Base-by-base conservation (phyloP, 2,888 invertebrate genomes). In the Panopea generosa region DNA sequence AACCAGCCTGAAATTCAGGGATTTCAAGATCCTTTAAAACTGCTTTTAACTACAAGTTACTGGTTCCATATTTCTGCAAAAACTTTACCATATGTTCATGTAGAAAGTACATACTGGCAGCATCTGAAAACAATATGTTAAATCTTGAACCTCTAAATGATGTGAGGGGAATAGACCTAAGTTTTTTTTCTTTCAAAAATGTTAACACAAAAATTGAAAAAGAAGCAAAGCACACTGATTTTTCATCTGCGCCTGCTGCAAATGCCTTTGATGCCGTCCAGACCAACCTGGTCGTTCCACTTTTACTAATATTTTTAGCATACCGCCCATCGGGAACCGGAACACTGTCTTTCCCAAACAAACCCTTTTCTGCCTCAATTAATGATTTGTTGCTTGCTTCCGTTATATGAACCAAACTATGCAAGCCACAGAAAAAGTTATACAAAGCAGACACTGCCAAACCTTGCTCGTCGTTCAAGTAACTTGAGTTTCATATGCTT, bases 121-220 rank as follows among this genome's bases (percentile, higher is more conserved):
- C 72, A 73, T 68, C 59, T 11, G 53, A 18, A 45, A 77, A 77
- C 9, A 77, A 27, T 33, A 73, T 65, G 53, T 77, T 73, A 29
- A 72, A 77, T 52, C 62, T 40, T 18, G 65, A 18, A 22, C 68
- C 72, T 45, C 56, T 40, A 38, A 63, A 73, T 63, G 24, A 14
- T 56, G 40, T 0, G 67, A 40, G 11, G 2, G 77, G 63, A 11
- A 76, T 18, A 2, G 47, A 29, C 4, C 26, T 52, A 47, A 67
- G 7, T 9, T 33, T 20, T 20, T 50, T 47, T 11, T 33, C 43
- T 29, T 50, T 49, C 7, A 76, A 45, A 38, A 59, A 62, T 14
- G 6, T 11, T 24, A 57, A 56, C 2, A 62, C 45, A 61, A 43
- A 74, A 27, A 45, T 43, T n/a, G 18, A 45, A 53, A 70, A 70